Evolutionary conservation across 2,113 vertebrate species (phyloP).

Genomic region (Cebus imitator): DNA sequence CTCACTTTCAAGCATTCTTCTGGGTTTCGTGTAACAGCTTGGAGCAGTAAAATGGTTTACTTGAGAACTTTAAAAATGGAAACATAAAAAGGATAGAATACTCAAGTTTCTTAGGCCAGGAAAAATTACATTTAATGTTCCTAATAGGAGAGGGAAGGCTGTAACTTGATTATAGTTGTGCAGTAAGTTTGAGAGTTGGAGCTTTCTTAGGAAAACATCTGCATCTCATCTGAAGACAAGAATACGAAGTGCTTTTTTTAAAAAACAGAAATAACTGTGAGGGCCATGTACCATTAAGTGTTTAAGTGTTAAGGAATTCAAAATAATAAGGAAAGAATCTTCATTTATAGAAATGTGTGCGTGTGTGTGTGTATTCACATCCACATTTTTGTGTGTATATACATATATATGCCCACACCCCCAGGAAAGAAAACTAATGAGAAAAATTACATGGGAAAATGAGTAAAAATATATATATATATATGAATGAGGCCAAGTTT

Average conservation of each 20-base stretch:
- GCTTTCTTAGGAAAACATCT: constrained; percentile 24
- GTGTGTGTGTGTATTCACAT: neutral
- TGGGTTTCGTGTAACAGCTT: neutral
- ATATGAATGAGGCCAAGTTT: neutral
- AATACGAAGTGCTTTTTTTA: neutral
- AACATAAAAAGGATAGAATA: neutral
- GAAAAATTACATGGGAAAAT: neutral
- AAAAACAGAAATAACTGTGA: neutral
- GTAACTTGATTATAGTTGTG: neutral
- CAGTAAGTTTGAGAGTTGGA: neutral
- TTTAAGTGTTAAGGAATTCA: constrained; percentile 8
- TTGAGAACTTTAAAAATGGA: constrained; percentile 51
- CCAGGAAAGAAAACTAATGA: neutral
- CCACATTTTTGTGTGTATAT: neutral
- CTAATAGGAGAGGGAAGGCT: neutral
- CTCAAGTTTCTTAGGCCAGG: neutral
- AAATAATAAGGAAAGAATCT: constrained; percentile 15
- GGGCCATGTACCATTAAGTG: neutral
- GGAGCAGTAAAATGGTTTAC: neutral
- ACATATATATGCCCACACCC: neutral
- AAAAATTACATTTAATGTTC: constrained; percentile 8
- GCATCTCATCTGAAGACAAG: neutral
- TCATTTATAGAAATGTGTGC: neutral
- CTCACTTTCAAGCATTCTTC: neutral
- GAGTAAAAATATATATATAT: neutral